Evolutionary conservation across 2,888 invertebrate species (phyloP), one percentile per base, ranked within the genome.

Genomic region (Pediacus dermestoides): DNA sequence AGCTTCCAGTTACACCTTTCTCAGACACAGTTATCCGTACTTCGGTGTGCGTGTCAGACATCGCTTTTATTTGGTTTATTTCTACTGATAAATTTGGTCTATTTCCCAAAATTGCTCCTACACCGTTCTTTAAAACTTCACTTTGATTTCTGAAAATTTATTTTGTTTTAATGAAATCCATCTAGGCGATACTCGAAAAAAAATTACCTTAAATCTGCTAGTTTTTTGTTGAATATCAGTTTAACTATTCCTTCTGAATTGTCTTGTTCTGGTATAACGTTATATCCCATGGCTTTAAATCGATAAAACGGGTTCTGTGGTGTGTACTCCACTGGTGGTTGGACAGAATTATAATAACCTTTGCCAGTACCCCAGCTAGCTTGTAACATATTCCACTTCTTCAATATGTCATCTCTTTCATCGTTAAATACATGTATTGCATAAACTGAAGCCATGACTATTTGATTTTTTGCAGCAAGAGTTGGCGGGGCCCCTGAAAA

Each of bases 211-310:
- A 94, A 74, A 48, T 89, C 87, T n/a, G 81, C 74, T 41, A 85
- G 79, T 41, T 88, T 77, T 61, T 90, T 90, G 58, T 83, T 86
- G 55, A 97, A 85, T 37, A 85, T 76, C 48, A 99, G 65, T 2
- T 86, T 85, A 1, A 97, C 90, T 26, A 91, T 74, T 0, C 97
- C 97, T 57, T 95, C 88, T 58, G 90, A 89, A 63, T 94, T 92
- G 44, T 89, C 88, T 31, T 85, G 81, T 2, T 82, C 82, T 0
- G 93, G 89, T 50, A 95, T 78, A 11, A 85, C 80, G 51, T 88
- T 91, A 64, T 96, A 97, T 0, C 92, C 92, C 35, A 97, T 88
- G 0, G 94, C 88, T 71, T 95, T 97, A 64, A 97, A 94, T 26
- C 91, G 79, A 60, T 92, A 95, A 32, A 93, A 81, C 0, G 90